Conservation (phyloP, 2,888 invertebrate genomes). For the Eueremaeus valkanovi region DNA sequence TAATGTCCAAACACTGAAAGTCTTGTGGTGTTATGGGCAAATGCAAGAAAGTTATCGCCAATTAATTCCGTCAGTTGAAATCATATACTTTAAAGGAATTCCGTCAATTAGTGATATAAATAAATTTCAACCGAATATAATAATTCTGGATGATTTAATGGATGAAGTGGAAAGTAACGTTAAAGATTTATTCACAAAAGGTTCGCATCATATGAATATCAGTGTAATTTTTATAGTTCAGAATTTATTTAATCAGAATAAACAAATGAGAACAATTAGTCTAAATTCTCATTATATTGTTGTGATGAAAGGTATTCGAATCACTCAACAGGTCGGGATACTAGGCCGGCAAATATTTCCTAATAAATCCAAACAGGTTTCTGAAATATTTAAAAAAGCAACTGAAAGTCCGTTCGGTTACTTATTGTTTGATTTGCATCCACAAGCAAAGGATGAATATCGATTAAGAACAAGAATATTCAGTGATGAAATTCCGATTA, state of each 20-base stretch:
- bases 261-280: conserved; percentile 37
- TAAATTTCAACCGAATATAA: background rate
- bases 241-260: conserved; percentile 39
- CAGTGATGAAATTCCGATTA: background rate
- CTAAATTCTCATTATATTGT: conserved; percentile 37
- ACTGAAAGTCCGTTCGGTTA: conserved; percentile 24
- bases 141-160: conserved; percentile 40
- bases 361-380: background rate
- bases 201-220: conserved; percentile 39
- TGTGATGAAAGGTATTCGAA: conserved; percentile 22
- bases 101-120: background rate
- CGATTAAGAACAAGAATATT: background rate
- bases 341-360: conserved; percentile 35
- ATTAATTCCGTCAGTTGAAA: background rate
- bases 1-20: background rate
- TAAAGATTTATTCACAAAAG: conserved; percentile 40
- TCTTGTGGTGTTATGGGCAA: background rate
- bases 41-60: background rate
- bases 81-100: background rate
- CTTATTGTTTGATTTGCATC: conserved; percentile 36
- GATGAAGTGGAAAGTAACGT: background rate
- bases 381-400: conserved; percentile 36
- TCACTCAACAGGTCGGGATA: background rate
- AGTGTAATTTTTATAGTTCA: conserved; percentile 39
- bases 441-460: background rate